A percentile compares a stretch with the other conserved stretches of the same genome.
Evolutionary conservation across 2,888 invertebrate genomes (phyloP).

Genomic region (Carabus problematicus): DNA sequence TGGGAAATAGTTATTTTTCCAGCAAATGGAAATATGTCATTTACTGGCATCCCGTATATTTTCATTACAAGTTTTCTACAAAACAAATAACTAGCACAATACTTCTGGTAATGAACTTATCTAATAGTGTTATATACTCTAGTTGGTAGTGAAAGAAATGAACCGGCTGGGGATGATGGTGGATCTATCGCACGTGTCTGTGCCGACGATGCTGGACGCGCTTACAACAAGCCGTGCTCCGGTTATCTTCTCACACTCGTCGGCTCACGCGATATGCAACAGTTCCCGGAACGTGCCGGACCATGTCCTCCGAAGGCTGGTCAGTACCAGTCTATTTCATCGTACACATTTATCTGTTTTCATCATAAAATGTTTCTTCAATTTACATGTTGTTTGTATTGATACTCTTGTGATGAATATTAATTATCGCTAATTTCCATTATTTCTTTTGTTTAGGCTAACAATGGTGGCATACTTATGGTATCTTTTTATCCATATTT

Average conservation of each 20-base stretch:
- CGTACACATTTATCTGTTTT: not conserved
- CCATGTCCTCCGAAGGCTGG: slow-evolving; percentile 62
- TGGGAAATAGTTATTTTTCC: too few relatives aligned
- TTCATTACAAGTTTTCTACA: too few relatives aligned
- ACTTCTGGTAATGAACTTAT: too few relatives aligned
- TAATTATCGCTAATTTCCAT: not conserved
- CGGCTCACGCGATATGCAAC: slow-evolving; percentile 64
- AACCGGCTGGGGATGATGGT: slow-evolving; percentile 70
- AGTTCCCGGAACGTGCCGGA: slow-evolving; percentile 67
- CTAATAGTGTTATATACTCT: slow-evolving; percentile 32
- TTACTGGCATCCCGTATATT: too few relatives aligned
- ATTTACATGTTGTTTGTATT: not conserved
- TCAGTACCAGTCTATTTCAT: slow-evolving; percentile 51
- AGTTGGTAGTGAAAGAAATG: slow-evolving; percentile 67
- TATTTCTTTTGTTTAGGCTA: slow-evolving; percentile 58
- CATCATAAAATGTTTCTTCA: not conserved
- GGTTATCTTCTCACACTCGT: slow-evolving; percentile 68
- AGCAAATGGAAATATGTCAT: too few relatives aligned
- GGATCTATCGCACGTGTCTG: slow-evolving; percentile 65
- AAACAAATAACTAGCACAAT: too few relatives aligned
- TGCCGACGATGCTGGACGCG: slow-evolving; percentile 64
- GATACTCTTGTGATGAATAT: too few relatives aligned
- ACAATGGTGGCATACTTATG: slow-evolving; percentile 71
- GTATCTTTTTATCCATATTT: slow-evolving; percentile 70
- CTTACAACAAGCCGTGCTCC: slow-evolving; percentile 63